Conservation (phyloP, 2,888 invertebrate genomes). For the Noctua fimbriata region DNA sequence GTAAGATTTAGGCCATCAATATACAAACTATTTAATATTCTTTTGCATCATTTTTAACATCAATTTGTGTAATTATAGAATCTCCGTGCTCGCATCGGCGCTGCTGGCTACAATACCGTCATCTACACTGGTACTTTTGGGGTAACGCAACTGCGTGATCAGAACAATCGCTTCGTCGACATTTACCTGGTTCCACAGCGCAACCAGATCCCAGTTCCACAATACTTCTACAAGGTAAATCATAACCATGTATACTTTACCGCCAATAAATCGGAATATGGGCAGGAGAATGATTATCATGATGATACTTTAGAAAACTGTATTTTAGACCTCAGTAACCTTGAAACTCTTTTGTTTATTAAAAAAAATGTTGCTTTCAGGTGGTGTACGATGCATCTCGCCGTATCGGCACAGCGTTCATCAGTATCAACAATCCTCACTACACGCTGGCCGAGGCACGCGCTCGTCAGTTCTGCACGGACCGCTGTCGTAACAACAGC, state of each 20-base stretch:
- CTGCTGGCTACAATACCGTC: conserved; percentile 79
- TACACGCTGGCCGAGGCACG: conserved; percentile 82
- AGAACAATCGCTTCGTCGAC: conserved; percentile 80
- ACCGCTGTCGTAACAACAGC: conserved; percentile 89
- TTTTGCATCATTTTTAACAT: neutral
- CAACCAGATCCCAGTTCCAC: conserved; percentile 85
- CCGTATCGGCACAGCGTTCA: conserved; percentile 89
- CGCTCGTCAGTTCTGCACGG: conserved; percentile 87
- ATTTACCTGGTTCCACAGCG: conserved; percentile 82
- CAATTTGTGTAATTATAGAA: conserved; percentile 69
- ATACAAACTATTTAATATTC: neutral
- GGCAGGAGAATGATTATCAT: neutral
- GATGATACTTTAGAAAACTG: neutral
- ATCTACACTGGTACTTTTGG: conserved; percentile 92
- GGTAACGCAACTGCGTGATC: conserved; percentile 90
- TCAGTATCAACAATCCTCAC: conserved; percentile 92
- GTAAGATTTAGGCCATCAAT: conserved; percentile 59
- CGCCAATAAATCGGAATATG: neutral
- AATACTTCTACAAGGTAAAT: conserved; percentile 85
- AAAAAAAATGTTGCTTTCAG: conserved; percentile 68
- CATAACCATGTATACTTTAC: neutral
- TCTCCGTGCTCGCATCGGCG: conserved; percentile 81
- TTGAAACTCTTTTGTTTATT: neutral
- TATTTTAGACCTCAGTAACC: neutral
- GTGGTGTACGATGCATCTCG: conserved; percentile 89